These are phyloP conservation scores for Rattus rattus DNA, from an alignment of 2,113 vertebrate genomes.

Conservation along the genomic window DNA sequence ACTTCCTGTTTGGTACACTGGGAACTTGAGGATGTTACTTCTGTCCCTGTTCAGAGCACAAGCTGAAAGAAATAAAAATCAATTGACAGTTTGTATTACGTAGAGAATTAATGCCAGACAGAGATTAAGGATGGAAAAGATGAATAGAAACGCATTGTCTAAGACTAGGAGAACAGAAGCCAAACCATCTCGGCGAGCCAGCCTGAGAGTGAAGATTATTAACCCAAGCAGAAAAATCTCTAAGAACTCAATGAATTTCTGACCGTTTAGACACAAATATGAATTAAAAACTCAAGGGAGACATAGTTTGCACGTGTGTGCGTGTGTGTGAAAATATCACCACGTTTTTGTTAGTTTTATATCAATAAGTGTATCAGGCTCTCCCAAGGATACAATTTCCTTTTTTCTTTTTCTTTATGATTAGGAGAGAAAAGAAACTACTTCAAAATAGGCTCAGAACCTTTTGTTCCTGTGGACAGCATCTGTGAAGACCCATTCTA, in stretches of 20 bases:
- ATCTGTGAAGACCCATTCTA: not conserved
- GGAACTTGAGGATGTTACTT: not conserved
- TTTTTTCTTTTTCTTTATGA: not conserved
- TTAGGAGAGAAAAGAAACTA: not conserved
- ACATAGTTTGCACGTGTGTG: not conserved
- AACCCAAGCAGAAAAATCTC: not conserved
- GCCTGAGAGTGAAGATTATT: not conserved
- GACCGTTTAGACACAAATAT: not conserved
- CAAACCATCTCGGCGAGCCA: not conserved
- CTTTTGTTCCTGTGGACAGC: not conserved
- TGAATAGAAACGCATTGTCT: not conserved
- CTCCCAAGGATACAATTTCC: not conserved
- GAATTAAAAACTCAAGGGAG: not conserved
- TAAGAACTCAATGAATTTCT: not conserved
- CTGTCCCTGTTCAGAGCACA: not conserved
- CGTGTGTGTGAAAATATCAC: not conserved
- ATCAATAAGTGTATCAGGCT: not conserved
- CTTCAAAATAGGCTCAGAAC: not conserved
- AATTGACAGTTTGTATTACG: not conserved
- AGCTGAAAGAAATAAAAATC: not conserved
- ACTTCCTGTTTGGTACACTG: not conserved
- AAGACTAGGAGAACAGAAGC: not conserved
- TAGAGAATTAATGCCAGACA: not conserved
- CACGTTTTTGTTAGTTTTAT: not conserved
- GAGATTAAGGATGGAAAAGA: not conserved